Conservation (phyloP, 2,888 invertebrate species). For the Coleophora deauratella region DNA sequence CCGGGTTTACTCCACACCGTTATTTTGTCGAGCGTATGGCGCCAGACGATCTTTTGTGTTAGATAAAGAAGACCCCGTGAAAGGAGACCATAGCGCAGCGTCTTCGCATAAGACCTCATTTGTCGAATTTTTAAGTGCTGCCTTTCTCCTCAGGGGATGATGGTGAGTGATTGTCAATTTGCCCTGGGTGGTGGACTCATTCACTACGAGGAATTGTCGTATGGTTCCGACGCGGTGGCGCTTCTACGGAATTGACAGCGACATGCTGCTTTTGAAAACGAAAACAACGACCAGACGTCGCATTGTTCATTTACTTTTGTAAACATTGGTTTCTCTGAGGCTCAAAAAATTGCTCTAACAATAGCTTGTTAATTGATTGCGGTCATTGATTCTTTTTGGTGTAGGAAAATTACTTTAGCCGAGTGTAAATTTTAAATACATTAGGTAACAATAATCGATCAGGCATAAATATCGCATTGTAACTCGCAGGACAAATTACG, state of each 20-base stretch:
- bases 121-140: constrained; percentile 8
- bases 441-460: too few species aligned
- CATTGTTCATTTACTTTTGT: constrained; percentile 5
- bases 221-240: constrained; percentile 31
- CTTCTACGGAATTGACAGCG: constrained; percentile 23
- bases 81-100: too few species aligned
- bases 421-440: too few species aligned
- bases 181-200: constrained; percentile 27
- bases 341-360: not conserved
- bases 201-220: constrained; percentile 20
- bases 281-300: constrained; percentile 3
- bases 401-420: not conserved
- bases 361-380: not conserved
- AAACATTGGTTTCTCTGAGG: constrained; percentile 1
- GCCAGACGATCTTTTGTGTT: constrained; percentile 51
- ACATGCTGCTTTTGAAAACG: constrained; percentile 10
- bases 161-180: constrained; percentile 30
- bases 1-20: constrained; percentile 40
- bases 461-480: too few species aligned
- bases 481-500: too few species aligned
- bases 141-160: constrained; percentile 24
- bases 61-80: too few species aligned
- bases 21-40: constrained; percentile 56
- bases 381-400: not conserved
- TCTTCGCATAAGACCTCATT: too few species aligned